A percentile compares a stretch with the other conserved stretches of the same genome.
These are phyloP conservation scores for Mormyrops boulengeri DNA, from an alignment of 2,797 vertebrate genomes.

Conservation along the genomic window DNA sequence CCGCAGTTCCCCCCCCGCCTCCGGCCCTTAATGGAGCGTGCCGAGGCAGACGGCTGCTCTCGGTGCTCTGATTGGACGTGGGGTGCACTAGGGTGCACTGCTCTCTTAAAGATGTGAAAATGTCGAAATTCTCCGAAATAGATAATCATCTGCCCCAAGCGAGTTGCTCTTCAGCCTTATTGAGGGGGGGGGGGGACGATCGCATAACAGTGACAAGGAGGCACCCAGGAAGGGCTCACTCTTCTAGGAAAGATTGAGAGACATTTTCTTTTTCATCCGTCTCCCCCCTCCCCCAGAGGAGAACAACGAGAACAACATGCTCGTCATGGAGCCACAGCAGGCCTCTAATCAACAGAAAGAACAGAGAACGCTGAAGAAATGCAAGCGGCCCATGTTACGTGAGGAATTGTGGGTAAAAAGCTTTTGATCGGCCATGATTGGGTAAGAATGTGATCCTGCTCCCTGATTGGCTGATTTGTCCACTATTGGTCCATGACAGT, in stretches of 20 bases:
- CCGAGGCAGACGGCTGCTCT: background rate
- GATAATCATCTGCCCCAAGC: constrained; percentile 25
- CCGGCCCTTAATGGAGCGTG: background rate
- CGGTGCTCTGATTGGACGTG: background rate
- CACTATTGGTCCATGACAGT: background rate
- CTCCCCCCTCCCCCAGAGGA: background rate
- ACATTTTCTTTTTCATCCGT: background rate
- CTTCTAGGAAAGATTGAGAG: constrained; percentile 23
- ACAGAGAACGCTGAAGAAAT: background rate
- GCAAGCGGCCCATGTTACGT: background rate
- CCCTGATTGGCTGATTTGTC: background rate
- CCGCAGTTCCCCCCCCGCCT: background rate
- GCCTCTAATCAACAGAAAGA: background rate
- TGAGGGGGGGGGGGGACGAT: background rate
- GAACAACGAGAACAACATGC: background rate
- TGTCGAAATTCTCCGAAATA: constrained; percentile 10
- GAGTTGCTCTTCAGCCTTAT: constrained; percentile 17
- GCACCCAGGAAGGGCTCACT: constrained; percentile 15
- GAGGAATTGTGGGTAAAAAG: background rate
- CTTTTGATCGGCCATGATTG: background rate
- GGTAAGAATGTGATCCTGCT: background rate
- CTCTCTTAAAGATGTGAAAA: background rate
- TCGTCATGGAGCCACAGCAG: background rate
- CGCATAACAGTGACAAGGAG: background rate
- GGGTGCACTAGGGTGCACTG: background rate